phyloP scores from a whole-genome alignment of 2,888 invertebrate species.

The Ophion slaviceki region DNA sequence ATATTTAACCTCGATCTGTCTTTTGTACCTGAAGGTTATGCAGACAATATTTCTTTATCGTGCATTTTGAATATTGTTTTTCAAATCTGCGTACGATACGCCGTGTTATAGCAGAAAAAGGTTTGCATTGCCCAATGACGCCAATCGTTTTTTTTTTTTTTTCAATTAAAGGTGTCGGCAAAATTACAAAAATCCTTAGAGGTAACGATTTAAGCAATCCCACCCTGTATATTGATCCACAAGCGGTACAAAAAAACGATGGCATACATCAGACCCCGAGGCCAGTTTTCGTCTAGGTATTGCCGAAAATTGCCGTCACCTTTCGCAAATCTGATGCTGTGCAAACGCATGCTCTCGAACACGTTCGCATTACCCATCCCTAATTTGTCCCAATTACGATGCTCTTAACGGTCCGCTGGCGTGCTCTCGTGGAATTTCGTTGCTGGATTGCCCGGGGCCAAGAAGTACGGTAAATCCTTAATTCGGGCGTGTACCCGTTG shows the following conservation, averaged over 20 bases:
- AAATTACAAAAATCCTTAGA: too few relatives aligned
- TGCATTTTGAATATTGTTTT: too few relatives aligned
- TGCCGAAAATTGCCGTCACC: slow-evolving; percentile 55
- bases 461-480: slow-evolving; percentile 53
- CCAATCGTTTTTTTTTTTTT: too few relatives aligned
- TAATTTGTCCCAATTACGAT: slow-evolving; percentile 57
- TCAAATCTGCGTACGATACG: too few relatives aligned
- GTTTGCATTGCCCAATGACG: too few relatives aligned
- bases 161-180: too few relatives aligned
- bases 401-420: slow-evolving; percentile 41
- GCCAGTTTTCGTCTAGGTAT: slow-evolving; percentile 23
- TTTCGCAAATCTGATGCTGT: slow-evolving; percentile 46
- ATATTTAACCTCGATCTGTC: too few relatives aligned
- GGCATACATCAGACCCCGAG: not conserved
- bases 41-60: too few relatives aligned
- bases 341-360: slow-evolving; percentile 47
- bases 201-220: not conserved
- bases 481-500: slow-evolving; percentile 38
- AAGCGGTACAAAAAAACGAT: not conserved
- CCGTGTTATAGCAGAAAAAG: too few relatives aligned
- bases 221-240: not conserved
- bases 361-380: slow-evolving; percentile 38
- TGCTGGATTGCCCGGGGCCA: slow-evolving; percentile 30
- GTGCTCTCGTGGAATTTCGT: slow-evolving; percentile 15
- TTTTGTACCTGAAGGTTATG: too few relatives aligned